Evolutionary conservation across 2,113 vertebrate species (phyloP).

Genomic region (Erythrocercus mccallii): DNA sequence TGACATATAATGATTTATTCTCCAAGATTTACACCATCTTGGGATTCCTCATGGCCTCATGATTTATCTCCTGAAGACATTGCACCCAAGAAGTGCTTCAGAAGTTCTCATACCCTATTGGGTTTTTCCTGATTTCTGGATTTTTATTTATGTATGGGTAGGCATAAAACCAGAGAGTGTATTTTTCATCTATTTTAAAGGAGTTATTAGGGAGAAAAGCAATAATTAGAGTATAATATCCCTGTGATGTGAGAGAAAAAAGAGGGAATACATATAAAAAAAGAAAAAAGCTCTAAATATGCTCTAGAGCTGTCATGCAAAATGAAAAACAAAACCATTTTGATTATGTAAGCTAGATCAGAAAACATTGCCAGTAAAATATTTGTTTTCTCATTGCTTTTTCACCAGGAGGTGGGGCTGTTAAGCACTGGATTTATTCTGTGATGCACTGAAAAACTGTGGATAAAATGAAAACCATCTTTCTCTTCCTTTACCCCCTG

Average conservation of each 20-base stretch:
- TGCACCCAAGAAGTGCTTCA: not conserved
- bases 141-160: not conserved
- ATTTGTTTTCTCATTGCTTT: not conserved
- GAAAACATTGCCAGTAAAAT: not conserved
- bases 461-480: not conserved
- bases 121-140: not conserved
- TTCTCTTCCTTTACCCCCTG: not conserved
- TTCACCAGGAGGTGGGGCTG: conserved; percentile 63
- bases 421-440: conserved; percentile 7
- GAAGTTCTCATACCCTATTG: not conserved
- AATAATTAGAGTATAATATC: not conserved
- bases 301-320: not conserved
- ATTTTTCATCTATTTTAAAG: not conserved
- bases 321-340: not conserved
- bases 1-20: not conserved
- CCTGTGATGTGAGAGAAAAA: not conserved
- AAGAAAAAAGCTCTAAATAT: not conserved
- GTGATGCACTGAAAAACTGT: not conserved
- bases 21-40: not conserved
- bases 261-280: not conserved
- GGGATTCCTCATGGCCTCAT: not conserved
- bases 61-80: not conserved
- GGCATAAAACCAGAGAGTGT: not conserved
- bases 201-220: not conserved
- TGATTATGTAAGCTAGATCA: not conserved